These are phyloP conservation scores for Hybos culiciformis DNA, from an alignment of 2,888 invertebrate genomes.

Conservation along the genomic window DNA sequence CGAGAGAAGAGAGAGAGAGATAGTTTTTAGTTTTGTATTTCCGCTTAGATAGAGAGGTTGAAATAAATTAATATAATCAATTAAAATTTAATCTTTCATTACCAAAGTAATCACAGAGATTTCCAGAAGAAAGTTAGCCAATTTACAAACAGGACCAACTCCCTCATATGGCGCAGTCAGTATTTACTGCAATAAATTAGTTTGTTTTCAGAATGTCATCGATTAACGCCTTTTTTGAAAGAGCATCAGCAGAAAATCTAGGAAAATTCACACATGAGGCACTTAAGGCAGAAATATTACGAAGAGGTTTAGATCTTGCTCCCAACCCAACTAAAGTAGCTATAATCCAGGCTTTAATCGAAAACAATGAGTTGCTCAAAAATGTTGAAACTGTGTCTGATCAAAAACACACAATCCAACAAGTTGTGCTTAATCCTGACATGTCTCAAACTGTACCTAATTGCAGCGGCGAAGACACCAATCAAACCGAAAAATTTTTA, in stretches of 20 bases:
- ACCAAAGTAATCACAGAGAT: too few relatives aligned
- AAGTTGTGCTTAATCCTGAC: constrained; percentile 3
- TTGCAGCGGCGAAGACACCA: constrained; percentile 6
- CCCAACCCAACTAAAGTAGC: neutral
- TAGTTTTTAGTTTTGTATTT: too few relatives aligned
- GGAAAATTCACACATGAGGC: neutral
- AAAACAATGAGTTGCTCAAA: neutral
- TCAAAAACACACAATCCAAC: neutral
- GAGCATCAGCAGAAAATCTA: neutral
- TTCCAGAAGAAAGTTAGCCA: too few relatives aligned
- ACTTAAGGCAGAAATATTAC: neutral
- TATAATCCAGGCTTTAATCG: neutral
- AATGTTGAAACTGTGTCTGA: too few relatives aligned
- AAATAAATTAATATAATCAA: too few relatives aligned
- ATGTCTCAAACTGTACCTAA: constrained; percentile 6
- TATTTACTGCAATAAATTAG: neutral
- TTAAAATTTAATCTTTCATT: too few relatives aligned
- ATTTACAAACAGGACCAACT: too few relatives aligned
- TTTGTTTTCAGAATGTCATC: neutral
- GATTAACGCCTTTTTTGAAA: neutral
- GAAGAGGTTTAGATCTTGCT: neutral
- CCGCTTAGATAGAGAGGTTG: too few relatives aligned
- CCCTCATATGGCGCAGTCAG: neutral
- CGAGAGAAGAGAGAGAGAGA: too few relatives aligned
- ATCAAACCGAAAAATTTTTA: constrained; percentile 4